Evolutionary conservation across 2,113 vertebrate species (phyloP).

Genomic region (Chaetodon auriga): DNA sequence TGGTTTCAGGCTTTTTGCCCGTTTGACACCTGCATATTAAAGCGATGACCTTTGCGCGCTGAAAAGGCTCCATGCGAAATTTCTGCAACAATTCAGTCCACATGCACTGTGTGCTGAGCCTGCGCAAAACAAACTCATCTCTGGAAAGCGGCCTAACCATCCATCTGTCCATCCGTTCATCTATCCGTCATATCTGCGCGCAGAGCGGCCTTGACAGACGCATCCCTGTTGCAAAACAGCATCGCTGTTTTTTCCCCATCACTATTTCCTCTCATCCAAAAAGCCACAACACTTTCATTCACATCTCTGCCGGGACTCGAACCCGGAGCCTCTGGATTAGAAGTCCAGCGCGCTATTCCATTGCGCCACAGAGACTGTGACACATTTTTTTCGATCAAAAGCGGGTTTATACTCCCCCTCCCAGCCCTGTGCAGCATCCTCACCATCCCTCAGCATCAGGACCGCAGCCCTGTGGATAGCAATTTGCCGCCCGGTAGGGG

Average conservation of each 20-base stretch:
- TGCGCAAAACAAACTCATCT: constrained; percentile 8
- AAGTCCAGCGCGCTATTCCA: constrained; percentile 99
- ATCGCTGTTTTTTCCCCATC: neutral
- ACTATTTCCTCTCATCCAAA: constrained; percentile 34
- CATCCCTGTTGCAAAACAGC: neutral
- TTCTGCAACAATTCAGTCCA: neutral
- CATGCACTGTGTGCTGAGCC: neutral
- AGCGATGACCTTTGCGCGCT: constrained; percentile 57
- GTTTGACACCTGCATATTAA: constrained; percentile 54
- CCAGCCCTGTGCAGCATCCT: constrained; percentile 60
- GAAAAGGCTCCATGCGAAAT: constrained; percentile 27
- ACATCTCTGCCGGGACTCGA: constrained; percentile 99
- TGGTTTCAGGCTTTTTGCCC: constrained; percentile 21
- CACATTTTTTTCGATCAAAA: constrained; percentile 53
- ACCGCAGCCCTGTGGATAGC: constrained; percentile 68
- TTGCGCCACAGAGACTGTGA: constrained; percentile 96
- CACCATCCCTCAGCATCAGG: constrained; percentile 84
- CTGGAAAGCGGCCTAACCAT: neutral
- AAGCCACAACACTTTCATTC: neutral
- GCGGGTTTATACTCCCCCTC: constrained; percentile 73
- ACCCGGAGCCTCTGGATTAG: constrained; percentile 99
- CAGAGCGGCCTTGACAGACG: neutral
- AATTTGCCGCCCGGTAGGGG: constrained; percentile 66
- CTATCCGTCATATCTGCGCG: neutral
- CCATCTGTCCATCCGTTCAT: too few species aligned